These are phyloP conservation scores for Parotia lawesii DNA, from an alignment of 2,113 vertebrate species.

Conservation along the genomic window DNA sequence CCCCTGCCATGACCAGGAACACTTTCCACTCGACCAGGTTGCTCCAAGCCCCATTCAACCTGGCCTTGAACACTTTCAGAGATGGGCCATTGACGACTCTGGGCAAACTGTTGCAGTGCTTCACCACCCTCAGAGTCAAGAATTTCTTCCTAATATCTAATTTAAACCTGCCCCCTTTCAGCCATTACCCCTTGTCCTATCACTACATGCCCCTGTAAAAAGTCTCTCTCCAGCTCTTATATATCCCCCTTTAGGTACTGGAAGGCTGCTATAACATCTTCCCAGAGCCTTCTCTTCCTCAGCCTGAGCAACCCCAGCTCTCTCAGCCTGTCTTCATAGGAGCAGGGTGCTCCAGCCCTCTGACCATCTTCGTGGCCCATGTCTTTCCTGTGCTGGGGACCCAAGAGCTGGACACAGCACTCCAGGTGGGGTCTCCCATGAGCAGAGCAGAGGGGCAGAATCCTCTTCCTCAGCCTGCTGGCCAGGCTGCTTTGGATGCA, in stretches of 20 bases:
- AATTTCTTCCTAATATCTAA: background rate
- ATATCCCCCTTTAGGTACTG: background rate
- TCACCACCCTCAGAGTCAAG: background rate
- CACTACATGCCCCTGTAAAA: background rate
- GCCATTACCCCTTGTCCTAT: background rate
- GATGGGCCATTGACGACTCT: background rate
- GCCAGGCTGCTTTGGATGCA: rapidly evolving
- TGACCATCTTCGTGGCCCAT: no score
- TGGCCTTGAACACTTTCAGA: background rate
- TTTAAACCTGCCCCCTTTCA: background rate
- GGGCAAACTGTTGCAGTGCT: background rate
- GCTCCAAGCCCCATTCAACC: background rate
- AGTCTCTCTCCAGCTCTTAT: background rate
- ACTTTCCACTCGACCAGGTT: background rate
- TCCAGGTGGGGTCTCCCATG: background rate
- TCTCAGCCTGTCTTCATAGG: background rate
- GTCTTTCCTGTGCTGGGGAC: background rate
- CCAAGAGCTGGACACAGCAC: background rate
- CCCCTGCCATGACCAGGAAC: background rate
- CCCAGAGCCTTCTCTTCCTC: background rate
- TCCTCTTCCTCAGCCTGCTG: background rate
- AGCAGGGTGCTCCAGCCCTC: rapidly evolving
- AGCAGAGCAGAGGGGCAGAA: background rate
- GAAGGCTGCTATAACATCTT: background rate
- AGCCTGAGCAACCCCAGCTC: background rate